Evolutionary conservation across 2,113 vertebrate genomes (phyloP).

Genomic region (Rissa tridactyla): DNA sequence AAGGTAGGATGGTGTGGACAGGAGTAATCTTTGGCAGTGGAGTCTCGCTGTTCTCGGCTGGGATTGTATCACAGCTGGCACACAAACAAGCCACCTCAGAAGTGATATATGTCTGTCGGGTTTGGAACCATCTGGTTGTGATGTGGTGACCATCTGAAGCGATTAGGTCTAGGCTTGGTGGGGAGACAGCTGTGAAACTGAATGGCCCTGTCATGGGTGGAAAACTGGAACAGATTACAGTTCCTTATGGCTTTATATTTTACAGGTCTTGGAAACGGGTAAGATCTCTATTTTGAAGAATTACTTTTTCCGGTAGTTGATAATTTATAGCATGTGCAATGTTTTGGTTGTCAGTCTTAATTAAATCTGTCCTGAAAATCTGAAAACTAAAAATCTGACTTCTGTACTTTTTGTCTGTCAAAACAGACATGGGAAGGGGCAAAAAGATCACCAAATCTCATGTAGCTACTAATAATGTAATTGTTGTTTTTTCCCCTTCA

Average conservation of each 20-base stretch:
- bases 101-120: rapidly evolving
- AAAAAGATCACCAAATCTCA: not conserved
- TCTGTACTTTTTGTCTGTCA: not conserved
- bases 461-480: not conserved
- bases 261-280: not conserved
- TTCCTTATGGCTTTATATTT: not conserved
- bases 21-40: not conserved
- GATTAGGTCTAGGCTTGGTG: not conserved
- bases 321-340: not conserved
- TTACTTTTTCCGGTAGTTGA: not conserved
- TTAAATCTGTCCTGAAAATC: not conserved
- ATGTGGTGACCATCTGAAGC: not conserved
- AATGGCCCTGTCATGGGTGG: not conserved
- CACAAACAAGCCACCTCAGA: not conserved
- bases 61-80: not conserved
- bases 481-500: not conserved
- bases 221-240: not conserved
- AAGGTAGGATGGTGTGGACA: not conserved
- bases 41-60: not conserved
- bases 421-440: not conserved
- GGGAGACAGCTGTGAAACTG: not conserved
- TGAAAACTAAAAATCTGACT: not conserved
- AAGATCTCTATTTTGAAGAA: not conserved
- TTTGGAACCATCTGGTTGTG: not conserved
- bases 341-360: rapidly evolving